These are phyloP conservation scores for Microtus oregoni DNA, from an alignment of 2,113 vertebrate genomes.

Conservation along the genomic window DNA sequence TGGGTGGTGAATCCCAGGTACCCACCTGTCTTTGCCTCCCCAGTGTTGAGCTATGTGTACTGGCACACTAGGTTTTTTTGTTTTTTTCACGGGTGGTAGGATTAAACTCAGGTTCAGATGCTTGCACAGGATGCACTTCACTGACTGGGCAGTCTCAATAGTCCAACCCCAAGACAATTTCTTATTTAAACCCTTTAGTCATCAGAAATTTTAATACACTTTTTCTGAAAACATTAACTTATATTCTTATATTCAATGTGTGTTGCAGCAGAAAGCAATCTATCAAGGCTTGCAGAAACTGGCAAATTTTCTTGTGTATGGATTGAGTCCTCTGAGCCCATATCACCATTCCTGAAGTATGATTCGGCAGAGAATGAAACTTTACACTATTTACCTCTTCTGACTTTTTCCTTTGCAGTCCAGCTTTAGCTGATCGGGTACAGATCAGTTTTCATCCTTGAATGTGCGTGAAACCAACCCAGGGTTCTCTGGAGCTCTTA, in stretches of 20 bases:
- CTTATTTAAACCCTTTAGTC: slow-evolving; percentile 25
- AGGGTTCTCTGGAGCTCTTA: slow-evolving; percentile 70
- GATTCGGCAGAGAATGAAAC: slow-evolving; percentile 67
- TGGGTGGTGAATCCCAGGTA: not conserved
- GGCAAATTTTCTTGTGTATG: slow-evolving; percentile 50
- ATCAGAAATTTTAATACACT: not conserved
- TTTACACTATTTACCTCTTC: slow-evolving; percentile 70
- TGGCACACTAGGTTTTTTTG: no score
- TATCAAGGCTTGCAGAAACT: not conserved
- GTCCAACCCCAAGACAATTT: not conserved
- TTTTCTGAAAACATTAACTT: slow-evolving; percentile 1
- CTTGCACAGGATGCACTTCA: not conserved
- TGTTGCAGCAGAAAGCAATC: not conserved
- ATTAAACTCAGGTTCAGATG: not conserved
- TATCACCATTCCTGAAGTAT: slow-evolving; percentile 38
- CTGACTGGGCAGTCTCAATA: not conserved
- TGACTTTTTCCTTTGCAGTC: slow-evolving; percentile 71
- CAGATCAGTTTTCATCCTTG: slow-evolving; percentile 81
- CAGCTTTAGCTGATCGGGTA: slow-evolving; percentile 61
- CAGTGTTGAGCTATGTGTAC: not conserved
- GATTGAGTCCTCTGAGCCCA: slow-evolving; percentile 31
- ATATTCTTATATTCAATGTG: not conserved
- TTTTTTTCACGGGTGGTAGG: not conserved
- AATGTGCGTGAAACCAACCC: slow-evolving; percentile 82
- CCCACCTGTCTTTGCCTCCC: not conserved